Evolutionary conservation across 1,140 invertebrate genomes (phyloP).

Genomic region (Trachymyrmex cornetzi): DNA sequence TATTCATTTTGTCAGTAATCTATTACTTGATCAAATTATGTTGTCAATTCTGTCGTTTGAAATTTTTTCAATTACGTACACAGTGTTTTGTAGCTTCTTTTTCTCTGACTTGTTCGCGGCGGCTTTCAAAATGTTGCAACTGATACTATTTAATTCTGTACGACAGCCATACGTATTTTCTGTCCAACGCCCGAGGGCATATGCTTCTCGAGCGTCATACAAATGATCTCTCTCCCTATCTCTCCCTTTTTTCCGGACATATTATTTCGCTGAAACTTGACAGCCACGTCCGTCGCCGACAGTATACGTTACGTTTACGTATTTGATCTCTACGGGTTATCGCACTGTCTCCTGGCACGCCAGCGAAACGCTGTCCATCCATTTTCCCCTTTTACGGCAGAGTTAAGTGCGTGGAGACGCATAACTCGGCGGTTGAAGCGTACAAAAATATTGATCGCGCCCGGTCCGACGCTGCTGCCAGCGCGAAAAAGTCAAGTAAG

Average conservation of each 20-base stretch:
- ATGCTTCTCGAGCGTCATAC: conserved; percentile 20
- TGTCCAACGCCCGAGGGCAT: conserved; percentile 37
- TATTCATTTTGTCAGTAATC: background rate
- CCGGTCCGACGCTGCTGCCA: conserved; percentile 1
- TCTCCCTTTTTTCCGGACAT: conserved; percentile 16
- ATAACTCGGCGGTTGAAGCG: conserved; percentile 33
- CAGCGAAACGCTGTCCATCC: conserved; percentile 32
- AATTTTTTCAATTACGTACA: background rate
- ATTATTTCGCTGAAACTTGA: conserved; percentile 57
- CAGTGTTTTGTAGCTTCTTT: background rate
- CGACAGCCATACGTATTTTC: conserved; percentile 38
- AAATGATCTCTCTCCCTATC: conserved; percentile 17
- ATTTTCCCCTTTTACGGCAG: conserved; percentile 28
- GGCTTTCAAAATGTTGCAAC: conserved; percentile 5
- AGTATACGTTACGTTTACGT: conserved; percentile 47
- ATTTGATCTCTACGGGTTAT: conserved; percentile 58
- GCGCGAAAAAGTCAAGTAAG: conserved; percentile 36
- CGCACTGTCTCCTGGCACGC: conserved; percentile 44
- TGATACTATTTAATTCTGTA: conserved; percentile 45
- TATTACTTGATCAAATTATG: background rate
- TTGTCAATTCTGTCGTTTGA: background rate
- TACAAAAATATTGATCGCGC: conserved; percentile 64
- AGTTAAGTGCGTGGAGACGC: conserved; percentile 55
- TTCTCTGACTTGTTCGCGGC: background rate
- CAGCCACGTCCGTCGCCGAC: conserved; percentile 39